Percentiles rank a stretch among this genome's conserved stretches.
These are phyloP conservation scores for Clitarchus hookeri DNA, from an alignment of 2,888 invertebrate genomes.

Conservation along the genomic window DNA sequence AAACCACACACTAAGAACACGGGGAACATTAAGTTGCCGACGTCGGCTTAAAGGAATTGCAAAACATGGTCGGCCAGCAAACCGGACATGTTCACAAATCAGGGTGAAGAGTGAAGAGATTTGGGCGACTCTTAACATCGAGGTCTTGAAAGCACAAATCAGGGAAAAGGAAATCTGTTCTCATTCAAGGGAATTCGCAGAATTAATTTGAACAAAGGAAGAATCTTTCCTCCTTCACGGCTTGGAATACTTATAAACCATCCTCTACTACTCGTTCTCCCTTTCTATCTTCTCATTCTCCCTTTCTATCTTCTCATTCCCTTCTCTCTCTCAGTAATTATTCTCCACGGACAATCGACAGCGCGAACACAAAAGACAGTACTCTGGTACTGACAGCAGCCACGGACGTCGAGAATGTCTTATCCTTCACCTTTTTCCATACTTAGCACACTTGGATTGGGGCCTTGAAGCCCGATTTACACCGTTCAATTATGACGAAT, in stretches of 20 bases:
- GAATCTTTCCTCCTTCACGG: background rate
- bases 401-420: background rate
- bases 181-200: background rate
- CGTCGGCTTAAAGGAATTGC: background rate
- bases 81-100: too few relatives aligned
- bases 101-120: too few relatives aligned
- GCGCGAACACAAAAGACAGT: background rate
- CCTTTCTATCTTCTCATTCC: background rate
- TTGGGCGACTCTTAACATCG: too few relatives aligned
- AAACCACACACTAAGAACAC: too few relatives aligned
- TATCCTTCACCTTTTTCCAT: background rate
- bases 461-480: background rate
- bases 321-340: background rate
- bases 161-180: background rate
- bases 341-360: slow-evolving; percentile 3
- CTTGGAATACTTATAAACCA: background rate
- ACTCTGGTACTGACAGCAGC: background rate
- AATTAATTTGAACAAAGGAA: background rate
- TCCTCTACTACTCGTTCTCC: background rate
- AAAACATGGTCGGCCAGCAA: background rate
- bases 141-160: too few relatives aligned
- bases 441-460: background rate
- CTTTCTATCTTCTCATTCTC: background rate
- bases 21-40: too few relatives aligned
- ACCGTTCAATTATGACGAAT: background rate